These are phyloP conservation scores for Ceratina australensis DNA, from an alignment of 1,140 invertebrate species.

Conservation along the genomic window DNA sequence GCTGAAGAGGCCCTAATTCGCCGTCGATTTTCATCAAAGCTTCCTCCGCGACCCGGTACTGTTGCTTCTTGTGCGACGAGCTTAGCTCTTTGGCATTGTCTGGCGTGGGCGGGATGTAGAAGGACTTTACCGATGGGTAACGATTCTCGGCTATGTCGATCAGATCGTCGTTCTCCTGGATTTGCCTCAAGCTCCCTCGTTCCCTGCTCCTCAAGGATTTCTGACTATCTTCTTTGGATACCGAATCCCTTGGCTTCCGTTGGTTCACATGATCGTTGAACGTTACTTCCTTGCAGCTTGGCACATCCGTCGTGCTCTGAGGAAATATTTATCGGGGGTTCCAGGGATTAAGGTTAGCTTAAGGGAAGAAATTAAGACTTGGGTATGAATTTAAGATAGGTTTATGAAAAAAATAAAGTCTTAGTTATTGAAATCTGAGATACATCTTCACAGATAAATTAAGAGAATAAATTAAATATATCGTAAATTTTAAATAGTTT, in stretches of 20 bases:
- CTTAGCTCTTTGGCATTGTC: neutral
- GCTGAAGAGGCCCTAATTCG: conserved; percentile 57
- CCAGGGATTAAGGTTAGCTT: neutral
- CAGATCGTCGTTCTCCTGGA: conserved; percentile 28
- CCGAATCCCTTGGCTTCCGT: neutral
- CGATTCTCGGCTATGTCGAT: conserved; percentile 57
- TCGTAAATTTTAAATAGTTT: too few species aligned
- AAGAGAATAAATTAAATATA: too few species aligned
- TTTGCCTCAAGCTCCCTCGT: neutral
- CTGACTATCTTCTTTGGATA: neutral
- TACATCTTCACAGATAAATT: too few species aligned
- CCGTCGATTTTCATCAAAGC: conserved; percentile 56
- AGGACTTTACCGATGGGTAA: conserved; percentile 56
- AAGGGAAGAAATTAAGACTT: too few species aligned
- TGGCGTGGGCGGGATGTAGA: conserved; percentile 49
- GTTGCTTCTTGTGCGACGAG: neutral
- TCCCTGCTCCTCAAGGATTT: neutral
- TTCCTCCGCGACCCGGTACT: conserved; percentile 24
- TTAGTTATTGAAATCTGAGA: too few species aligned
- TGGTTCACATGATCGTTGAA: neutral
- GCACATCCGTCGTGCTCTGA: neutral
- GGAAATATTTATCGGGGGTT: neutral
- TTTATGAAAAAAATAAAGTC: too few species aligned
- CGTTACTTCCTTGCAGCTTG: neutral
- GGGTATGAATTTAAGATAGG: too few species aligned